Evolutionary conservation across 2,113 vertebrate species (phyloP).

Genomic region (Ploceus nigricollis): DNA sequence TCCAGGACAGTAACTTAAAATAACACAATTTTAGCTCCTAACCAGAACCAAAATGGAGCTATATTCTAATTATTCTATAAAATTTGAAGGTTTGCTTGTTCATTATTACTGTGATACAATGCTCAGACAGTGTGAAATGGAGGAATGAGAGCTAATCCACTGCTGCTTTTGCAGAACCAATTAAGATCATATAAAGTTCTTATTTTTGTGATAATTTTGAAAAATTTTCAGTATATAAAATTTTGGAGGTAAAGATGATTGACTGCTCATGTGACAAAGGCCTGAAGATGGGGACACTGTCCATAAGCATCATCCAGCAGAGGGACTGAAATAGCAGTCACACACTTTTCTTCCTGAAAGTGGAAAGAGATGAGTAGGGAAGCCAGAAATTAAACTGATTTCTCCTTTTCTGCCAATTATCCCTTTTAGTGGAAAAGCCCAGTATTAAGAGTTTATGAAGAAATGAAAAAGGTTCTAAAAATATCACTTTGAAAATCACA

Average conservation of each 20-base stretch:
- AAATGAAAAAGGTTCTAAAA: background rate
- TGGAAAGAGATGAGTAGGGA: background rate
- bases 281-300: background rate
- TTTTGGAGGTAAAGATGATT: background rate
- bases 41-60: background rate
- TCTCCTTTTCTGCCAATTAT: background rate
- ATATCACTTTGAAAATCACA: background rate
- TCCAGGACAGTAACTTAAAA: background rate
- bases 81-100: background rate
- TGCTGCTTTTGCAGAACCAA: background rate
- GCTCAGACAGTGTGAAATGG: background rate
- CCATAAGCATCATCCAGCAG: background rate
- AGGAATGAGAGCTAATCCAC: background rate
- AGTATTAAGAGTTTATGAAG: background rate
- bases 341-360: background rate
- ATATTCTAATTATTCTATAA: background rate
- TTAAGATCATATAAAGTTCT: background rate
- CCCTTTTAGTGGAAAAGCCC: background rate
- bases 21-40: background rate
- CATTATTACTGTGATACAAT: background rate
- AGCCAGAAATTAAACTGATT: background rate
- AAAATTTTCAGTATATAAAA: background rate
- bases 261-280: background rate
- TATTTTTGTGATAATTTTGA: background rate
- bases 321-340: background rate